phyloP scores from a whole-genome alignment of 2,797 vertebrate genomes.

The Myotis vivesi region DNA sequence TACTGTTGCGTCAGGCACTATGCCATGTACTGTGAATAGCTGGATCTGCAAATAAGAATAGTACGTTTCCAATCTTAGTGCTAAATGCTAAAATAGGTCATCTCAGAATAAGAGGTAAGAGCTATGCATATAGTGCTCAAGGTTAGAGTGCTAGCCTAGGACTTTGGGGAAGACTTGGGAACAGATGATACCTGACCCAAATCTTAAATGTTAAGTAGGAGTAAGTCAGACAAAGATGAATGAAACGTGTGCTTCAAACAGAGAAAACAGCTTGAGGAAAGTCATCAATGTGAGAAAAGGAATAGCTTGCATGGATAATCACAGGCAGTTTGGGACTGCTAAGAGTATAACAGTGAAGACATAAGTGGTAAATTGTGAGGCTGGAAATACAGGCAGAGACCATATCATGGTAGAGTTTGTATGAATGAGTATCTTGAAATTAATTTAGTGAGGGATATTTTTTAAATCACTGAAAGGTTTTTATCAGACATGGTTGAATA shows the following conservation, averaged over 20 bases:
- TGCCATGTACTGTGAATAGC: background rate
- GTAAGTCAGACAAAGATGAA: background rate
- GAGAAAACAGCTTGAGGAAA: background rate
- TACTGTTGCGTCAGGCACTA: background rate
- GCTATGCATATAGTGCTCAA: background rate
- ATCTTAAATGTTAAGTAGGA: slow-evolving; percentile 24
- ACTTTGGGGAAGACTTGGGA: slow-evolving; percentile 17
- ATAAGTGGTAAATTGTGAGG: slow-evolving; percentile 3
- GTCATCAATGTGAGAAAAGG: slow-evolving; percentile 4
- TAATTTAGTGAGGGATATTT: background rate
- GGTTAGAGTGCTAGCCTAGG: background rate
- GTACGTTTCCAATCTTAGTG: background rate
- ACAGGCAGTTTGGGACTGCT: slow-evolving; percentile 2
- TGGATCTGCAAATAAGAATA: background rate
- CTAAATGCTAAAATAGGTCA: slow-evolving; percentile 31
- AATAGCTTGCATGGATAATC: background rate
- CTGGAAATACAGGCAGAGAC: background rate
- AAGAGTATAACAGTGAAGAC: background rate
- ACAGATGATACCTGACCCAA: background rate
- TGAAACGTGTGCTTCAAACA: slow-evolving; percentile 14
- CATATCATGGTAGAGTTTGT: background rate
- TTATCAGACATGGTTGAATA: background rate
- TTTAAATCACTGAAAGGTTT: slow-evolving; percentile 43
- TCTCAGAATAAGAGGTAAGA: slow-evolving; percentile 23
- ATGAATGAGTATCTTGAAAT: slow-evolving; percentile 31